Base-by-base conservation (phyloP, 2,888 invertebrate genomes). In the Mechanitis messenoides region DNA sequence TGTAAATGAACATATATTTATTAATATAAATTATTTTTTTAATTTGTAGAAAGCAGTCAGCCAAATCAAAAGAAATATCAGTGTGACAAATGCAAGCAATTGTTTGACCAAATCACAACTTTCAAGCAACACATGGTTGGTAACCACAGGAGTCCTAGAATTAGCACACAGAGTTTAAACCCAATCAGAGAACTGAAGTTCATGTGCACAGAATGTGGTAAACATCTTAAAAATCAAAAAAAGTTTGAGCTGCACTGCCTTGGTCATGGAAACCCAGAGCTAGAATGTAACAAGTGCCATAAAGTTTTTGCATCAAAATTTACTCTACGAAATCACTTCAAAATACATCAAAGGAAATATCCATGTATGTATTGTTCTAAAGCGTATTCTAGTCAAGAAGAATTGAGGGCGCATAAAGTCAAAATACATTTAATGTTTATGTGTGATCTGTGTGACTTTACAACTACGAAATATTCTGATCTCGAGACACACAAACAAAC, bases 261-360 rank as follows among this genome's bases (percentile, higher is more conserved):
- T 33, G 84, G 83, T 0, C 91, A 91, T 61, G 89, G 89, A 0
- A 79, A 90, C 70, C 90, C 91, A 0, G 85, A 90, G 0, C 62
- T 85, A 4, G 89, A 90, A 74, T 91, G 91, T 65, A 69, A 73
- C 11, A 80, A 79, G 65, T 91, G 91, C 72, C 78, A 76, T 28
- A 91, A 90, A 72, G 89, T 90, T 0, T 90, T 87, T 72, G 86
- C 89, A 0, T 84, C 90, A 12, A 87, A 89, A 64, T 85, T 83
- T 60, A 85, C 85, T 6, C 72, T 91, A 3, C 81, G 85, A 28
- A 80, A 79, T 20, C 91, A 91, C 66, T 71, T 71, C 12, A 85
- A 85, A 67, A 83, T 87, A 38, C 91, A 91, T 65, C 71, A 72
- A 38, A 74, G 87, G 0, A 81, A 81, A 59, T 77, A 77, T 57